Evolutionary conservation across 2,888 invertebrate species (phyloP), one percentile per base, ranked within the genome.

Genomic region (Caenorhabditis uteleia): DNA sequence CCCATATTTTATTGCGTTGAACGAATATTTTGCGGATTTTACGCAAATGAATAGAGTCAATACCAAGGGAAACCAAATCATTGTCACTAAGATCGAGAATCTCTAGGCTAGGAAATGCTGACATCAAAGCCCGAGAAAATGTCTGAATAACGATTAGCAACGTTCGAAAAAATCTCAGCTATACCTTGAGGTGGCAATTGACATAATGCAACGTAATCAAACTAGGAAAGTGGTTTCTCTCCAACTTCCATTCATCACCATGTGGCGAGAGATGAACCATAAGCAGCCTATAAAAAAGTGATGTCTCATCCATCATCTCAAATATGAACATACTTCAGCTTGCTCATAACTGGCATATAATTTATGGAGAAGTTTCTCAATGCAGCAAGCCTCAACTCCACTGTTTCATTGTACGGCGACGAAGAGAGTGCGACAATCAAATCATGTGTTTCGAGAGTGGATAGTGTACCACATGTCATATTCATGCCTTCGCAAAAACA

Each of bases 41-140:
- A 16, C 8, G 55, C 49, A 33, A 67, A 42, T 66, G 55, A n/a
- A 70, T 43, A n/a, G 61, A 67, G 23, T 70, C 70, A 0, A 44
- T 36, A 10, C 70, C 70, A 23, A 67, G 36, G 25, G 47, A 46
- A 14, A 50, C 47, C 14, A 69, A 29, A 1, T 21, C 23, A 39
- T 69, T 69, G 27, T 55, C 29, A 29, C 61, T 61, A 8, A 65
- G 33, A 48, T 69, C 58, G 12, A 69, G 18, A 40, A 57, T 55
- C n/a, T 47, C 26, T 1, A 69, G 16, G 8, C 39, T 44, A 26
- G 69, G 57, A n/a, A 66, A 58, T 3, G 61, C 44, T 14, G 39
- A 38, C 21, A 66, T 55, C 26, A 66, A 31, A 10, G 31, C 49
- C 20, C 50, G 46, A 6, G 61, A 47, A 23, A 69, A 51, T 3